Base-by-base conservation (phyloP, 2,797 vertebrate genomes). In the Platalea minor region DNA sequence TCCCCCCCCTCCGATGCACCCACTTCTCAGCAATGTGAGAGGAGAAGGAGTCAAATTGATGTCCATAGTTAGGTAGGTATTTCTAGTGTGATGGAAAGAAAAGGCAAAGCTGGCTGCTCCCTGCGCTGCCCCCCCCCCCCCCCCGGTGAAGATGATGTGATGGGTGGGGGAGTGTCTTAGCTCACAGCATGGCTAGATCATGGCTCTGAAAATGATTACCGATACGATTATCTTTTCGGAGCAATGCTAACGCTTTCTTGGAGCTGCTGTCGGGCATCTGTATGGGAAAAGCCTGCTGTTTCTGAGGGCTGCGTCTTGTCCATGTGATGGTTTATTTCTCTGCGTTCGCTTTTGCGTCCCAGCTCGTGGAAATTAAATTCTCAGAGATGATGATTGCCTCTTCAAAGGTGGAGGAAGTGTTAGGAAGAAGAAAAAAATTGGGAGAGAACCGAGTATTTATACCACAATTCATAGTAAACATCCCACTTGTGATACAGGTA, bases 401-500 rank as follows among this genome's bases (percentile, higher is more conserved):
- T 56, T 82, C 48, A 70, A 61, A 91, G 35, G 29, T 59, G 51
- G 41, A 91, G 41, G 33, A 92, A 78, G 65, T 50, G 37, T 91
- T 88, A 63, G 33, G 37, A 79, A 63, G 20, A 80, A 68, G 37
- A 24, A 67, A 54, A 85, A 87, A 87, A 56, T 31, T 1, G 1
- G 7, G 31, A 74, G 37, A 92, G 37, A 24, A 53, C 45, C 1
- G 7, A 95, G 35, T 94, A 64, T 93, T 92, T 93, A 33, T 77
- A 54, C 75, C 39, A 43, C 75, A 88, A 16, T 64, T 39, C 21
- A 7, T 43, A 37, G 61, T 91, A 85, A 95, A 85, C 54, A 78
- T 95, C 46, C 28, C 7, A 13, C 57, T 68, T 85, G 48, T 35
- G 41, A 91, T 69, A 72, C 91, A 92, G 92, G 91, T 96, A 95